A percentile compares a stretch with the other conserved stretches of the same genome.
Conservation (phyloP, 2,113 vertebrate species). For the Sebastes fasciatus region DNA sequence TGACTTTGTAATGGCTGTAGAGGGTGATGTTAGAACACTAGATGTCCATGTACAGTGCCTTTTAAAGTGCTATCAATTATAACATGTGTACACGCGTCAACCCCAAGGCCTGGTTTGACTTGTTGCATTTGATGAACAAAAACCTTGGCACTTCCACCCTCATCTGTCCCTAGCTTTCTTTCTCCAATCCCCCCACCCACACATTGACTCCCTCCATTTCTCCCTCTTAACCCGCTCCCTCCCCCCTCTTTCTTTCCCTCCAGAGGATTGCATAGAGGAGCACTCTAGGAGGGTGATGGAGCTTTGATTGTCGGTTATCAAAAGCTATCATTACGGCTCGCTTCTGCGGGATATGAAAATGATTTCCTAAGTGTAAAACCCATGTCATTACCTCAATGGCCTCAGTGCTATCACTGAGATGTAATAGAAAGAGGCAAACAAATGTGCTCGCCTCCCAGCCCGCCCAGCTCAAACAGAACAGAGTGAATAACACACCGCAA, state of each 20-base stretch:
- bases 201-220: constrained; percentile 21
- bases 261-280: constrained; percentile 70
- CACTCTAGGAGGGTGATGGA: constrained; percentile 78
- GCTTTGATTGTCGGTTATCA: constrained; percentile 84
- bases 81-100: constrained; percentile 57
- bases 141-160: constrained; percentile 29
- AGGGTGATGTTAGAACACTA: constrained; percentile 48
- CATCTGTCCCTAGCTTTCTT: constrained; percentile 18
- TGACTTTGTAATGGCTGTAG: constrained; percentile 69
- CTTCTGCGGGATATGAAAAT: constrained; percentile 80
- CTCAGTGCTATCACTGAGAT: constrained; percentile 63
- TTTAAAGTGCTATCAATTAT: constrained; percentile 64
- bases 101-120: constrained; percentile 53
- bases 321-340: constrained; percentile 82
- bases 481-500: constrained; percentile 67
- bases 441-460: constrained; percentile 57
- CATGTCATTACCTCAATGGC: constrained; percentile 81
- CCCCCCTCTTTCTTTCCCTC: constrained; percentile 42
- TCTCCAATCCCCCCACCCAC: constrained; percentile 27
- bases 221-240: constrained; percentile 36
- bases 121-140: constrained; percentile 56
- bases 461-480: constrained; percentile 56
- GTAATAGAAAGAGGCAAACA: constrained; percentile 78
- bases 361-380: constrained; percentile 82
- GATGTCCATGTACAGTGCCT: constrained; percentile 40